Percentiles rank a stretch among this genome's conserved stretches.
phyloP scores from a whole-genome alignment of 2,113 vertebrate genomes.

The Thermophis baileyi region DNA sequence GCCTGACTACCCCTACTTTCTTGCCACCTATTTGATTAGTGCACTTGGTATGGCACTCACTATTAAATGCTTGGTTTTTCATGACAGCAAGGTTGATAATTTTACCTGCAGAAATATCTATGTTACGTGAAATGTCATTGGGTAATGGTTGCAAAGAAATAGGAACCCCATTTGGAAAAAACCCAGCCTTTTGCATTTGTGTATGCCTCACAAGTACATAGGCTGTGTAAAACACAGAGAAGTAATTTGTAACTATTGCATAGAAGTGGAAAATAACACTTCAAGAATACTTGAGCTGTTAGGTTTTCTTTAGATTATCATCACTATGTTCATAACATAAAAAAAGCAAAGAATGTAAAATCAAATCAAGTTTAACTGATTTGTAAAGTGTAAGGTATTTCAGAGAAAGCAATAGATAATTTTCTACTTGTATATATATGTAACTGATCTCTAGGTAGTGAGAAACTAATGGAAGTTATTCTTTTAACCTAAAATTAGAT shows the following conservation, averaged over 20 bases:
- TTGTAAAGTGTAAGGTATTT: not conserved
- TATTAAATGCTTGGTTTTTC: too few species aligned
- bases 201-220: not conserved
- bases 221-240: not conserved
- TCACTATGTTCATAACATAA: not conserved
- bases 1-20: too few species aligned
- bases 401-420: not conserved
- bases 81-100: too few species aligned
- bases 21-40: too few species aligned
- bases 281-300: not conserved
- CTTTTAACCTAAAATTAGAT: not conserved
- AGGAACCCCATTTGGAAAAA: not conserved
- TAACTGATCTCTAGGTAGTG: constrained; percentile 8
- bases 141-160: not conserved
- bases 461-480: constrained; percentile 14
- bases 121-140: not conserved
- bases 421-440: not conserved
- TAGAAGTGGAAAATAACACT: too few species aligned
- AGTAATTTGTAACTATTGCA: not conserved
- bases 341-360: not conserved
- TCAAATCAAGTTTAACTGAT: not conserved
- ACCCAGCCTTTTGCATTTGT: not conserved
- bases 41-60: too few species aligned
- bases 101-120: too few species aligned
- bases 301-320: not conserved